Evolutionary conservation across 2,888 invertebrate species (phyloP).

Genomic region (Argyra leucocephala): DNA sequence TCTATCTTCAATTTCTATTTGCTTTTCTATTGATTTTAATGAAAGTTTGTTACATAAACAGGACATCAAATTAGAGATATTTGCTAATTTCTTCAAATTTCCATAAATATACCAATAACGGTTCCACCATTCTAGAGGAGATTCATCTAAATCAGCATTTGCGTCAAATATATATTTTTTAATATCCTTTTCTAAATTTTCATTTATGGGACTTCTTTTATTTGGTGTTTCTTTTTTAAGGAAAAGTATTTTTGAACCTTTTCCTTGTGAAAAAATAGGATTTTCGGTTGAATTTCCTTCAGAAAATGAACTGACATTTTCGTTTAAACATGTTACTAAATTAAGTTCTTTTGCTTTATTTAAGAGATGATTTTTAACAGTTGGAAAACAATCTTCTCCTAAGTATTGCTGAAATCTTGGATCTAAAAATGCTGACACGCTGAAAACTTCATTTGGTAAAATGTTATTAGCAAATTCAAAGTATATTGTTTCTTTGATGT

Average conservation of each 20-base stretch:
- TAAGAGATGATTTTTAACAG: slow-evolving; percentile 21
- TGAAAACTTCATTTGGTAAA: slow-evolving; percentile 33
- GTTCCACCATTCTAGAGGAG: slow-evolving; percentile 40
- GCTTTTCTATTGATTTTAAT: slow-evolving; percentile 34
- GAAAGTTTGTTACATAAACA: slow-evolving; percentile 38
- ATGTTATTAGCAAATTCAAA: slow-evolving; percentile 22
- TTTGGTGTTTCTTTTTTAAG: slow-evolving; percentile 30
- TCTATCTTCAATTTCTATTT: slow-evolving; percentile 35
- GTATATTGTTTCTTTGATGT: slow-evolving; percentile 30
- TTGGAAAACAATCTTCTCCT: slow-evolving; percentile 21
- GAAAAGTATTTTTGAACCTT: slow-evolving; percentile 36
- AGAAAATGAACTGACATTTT: slow-evolving; percentile 15
- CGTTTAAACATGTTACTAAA: slow-evolving; percentile 16
- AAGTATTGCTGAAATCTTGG: slow-evolving; percentile 38
- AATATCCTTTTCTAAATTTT: slow-evolving; percentile 32
- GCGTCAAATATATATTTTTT: slow-evolving; percentile 38
- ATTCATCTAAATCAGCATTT: slow-evolving; percentile 36
- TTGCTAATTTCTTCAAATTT: slow-evolving; percentile 32
- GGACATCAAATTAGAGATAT: slow-evolving; percentile 36
- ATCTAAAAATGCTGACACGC: slow-evolving; percentile 39
- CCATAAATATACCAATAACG: slow-evolving; percentile 36
- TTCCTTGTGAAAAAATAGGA: slow-evolving; percentile 15
- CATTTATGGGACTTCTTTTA: slow-evolving; percentile 19
- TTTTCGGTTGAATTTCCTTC: not conserved
- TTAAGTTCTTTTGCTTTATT: slow-evolving; percentile 14